These are phyloP conservation scores for human (Homo sapiens) DNA, from an alignment of 2,113 vertebrate genomes.

Conservation along the genomic window GRCh38 chr2:66201001-66201500, in stretches of 20 bases:
- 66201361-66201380: not conserved
- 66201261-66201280: not conserved
- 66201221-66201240: not conserved
- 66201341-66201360: not conserved
- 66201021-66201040: not conserved
- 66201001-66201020: not conserved
- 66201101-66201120: not conserved
- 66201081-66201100: not conserved
- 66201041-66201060: not conserved
- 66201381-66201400: not conserved
- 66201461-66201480: not conserved
- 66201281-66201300: not conserved
- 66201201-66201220: constrained; percentile 10
- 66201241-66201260: not conserved
- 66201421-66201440: not conserved
- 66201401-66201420: not conserved
- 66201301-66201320: not conserved
- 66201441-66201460: not conserved
- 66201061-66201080: not conserved
- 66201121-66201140: not conserved
- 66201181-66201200: not conserved
- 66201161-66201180: not conserved
- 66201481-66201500: not conserved
- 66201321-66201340: not conserved
- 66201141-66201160: not conserved